Base-by-base conservation (phyloP, 2,888 invertebrate species). In the Agrenia bidenticulata region DNA sequence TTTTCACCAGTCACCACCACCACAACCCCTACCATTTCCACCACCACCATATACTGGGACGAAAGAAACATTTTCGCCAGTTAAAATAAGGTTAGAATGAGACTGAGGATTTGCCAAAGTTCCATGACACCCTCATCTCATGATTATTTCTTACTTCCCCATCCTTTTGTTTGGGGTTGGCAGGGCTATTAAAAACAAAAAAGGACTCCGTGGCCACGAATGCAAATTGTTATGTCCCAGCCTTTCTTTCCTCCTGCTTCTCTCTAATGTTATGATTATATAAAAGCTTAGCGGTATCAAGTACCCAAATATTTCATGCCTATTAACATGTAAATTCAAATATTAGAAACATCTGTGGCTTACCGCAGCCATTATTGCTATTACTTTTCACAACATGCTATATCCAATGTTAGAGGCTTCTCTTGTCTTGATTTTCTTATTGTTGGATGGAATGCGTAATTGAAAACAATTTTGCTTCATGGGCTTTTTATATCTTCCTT, bases 271-370 rank as follows among this genome's bases (percentile, higher is more conserved):
- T 37, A 61, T 37, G 51, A 27, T 24, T 55, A 56, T 32, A 32
- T 32, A 32, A 32, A n/a, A 32, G 32, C 32, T 15, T 5, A 45
- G 15, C 45, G 5, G 45, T 15, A 45, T 4, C 19, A 45, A 23
- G 13, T 51, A 23, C 51, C 63, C 57, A 50, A 55, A 59, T 62
- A 62, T 63, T 65, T 56, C 42, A 41, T 58, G 56, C 57, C 66
- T 64, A 67, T 70, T 70, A 64, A 65, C 60, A 67, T 70, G 70
- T 54, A 67, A 67, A 70, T 70, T 70, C 63, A 64, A 70, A 67
- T 70, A 65, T 64, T 61, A 63, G 49, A 59, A 63, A 55, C 67
- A 67, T 70, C 70, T 70, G 69, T 56, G 66, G 59, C 41, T 50
- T 65, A 27, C 41, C 58, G 26, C 42, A 24, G 50, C 45, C 57